Evolutionary conservation across 2,113 vertebrate species (phyloP), one percentile per base, ranked within the genome.

Genomic region (Psephotus haematonotus): DNA sequence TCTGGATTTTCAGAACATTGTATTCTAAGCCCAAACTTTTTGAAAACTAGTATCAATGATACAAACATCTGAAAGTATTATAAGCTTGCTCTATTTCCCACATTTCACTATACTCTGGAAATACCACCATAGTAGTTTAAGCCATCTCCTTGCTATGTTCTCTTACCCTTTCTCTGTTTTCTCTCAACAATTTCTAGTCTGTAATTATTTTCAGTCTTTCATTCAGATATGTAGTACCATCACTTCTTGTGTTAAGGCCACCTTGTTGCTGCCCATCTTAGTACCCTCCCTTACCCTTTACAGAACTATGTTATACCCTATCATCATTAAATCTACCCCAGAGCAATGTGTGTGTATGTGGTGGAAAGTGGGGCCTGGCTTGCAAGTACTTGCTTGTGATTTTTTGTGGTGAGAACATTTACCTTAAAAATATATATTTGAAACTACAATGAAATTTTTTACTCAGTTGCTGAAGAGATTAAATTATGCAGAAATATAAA

Each of bases 341-440:
- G 16, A 85, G 39, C 6, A 4, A 0, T 23, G 5, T n/a, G 11
- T 65, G 11, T 6, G 0, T 24, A 10, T 43, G 13, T 49, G 49
- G 3, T 70, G 17, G 31, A 71, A 69, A 82, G 11, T 20, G 10
- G 13, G 4, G 10, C 13, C 14, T 79, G 31, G 33, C 9, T 76
- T 79, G 19, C 11, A 41, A 71, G 28, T 35, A 11, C 11, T 74
- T 78, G 11, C 10, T 67, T 87, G 22, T 11, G 1, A 7, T 47
- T 72, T 39, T 79, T 86, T 79, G 29, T 25, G 15, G 15, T 76
- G 39, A 50, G 35, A 79, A 55, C 17, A 64, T 29, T 57, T 76
- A 62, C 20, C 8, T 70, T 70, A 41, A 53, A 49, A 46, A 59
- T 29, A 5, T 35, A 10, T 60, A 24, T 65, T 43, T 55, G 88